A percentile compares a stretch with the other conserved stretches of the same genome.
Evolutionary conservation across 1,140 invertebrate genomes (phyloP).

Genomic region (Drosophila persimilis): DNA sequence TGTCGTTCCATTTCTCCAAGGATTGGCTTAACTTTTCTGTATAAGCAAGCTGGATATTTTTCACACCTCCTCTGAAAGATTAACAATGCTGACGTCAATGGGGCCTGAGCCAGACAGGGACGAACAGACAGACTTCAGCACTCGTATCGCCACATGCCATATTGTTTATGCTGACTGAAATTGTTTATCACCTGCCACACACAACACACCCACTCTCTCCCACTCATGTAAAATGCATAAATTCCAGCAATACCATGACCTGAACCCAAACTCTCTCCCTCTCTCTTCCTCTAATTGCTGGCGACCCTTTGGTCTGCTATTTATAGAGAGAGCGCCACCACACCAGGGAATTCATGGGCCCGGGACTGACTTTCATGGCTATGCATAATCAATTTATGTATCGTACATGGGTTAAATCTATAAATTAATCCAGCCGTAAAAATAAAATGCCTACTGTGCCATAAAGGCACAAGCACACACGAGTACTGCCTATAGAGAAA

Average conservation of each 20-base stretch:
- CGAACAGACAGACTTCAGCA: conserved; percentile 1
- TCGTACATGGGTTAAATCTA: conserved; percentile 41
- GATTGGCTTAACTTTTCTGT: neutral
- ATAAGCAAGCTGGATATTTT: neutral
- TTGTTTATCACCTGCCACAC: conserved; percentile 58
- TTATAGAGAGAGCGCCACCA: conserved; percentile 39
- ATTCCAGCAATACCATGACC: conserved; percentile 43
- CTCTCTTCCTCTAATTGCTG: conserved; percentile 34
- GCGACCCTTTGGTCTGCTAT: conserved; percentile 47
- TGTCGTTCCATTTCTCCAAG: too few species aligned
- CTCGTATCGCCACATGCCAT: conserved; percentile 30
- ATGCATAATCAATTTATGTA: conserved; percentile 70
- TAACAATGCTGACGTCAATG: conserved; percentile 29
- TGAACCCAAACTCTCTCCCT: conserved; percentile 1
- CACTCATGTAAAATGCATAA: conserved; percentile 71
- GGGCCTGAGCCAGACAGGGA: conserved; percentile 6
- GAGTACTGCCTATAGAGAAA: too few species aligned
- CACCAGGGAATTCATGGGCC: neutral
- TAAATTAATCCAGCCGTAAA: conserved; percentile 61
- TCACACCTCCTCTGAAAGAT: conserved; percentile 5
- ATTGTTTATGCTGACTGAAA: conserved; percentile 61
- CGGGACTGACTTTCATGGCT: conserved; percentile 32
- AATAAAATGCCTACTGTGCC: conserved; percentile 53
- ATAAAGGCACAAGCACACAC: conserved; percentile 43
- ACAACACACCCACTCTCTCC: conserved; percentile 1